phyloP scores from a whole-genome alignment of 2,797 vertebrate species.

The Chaunax sp. region DNA sequence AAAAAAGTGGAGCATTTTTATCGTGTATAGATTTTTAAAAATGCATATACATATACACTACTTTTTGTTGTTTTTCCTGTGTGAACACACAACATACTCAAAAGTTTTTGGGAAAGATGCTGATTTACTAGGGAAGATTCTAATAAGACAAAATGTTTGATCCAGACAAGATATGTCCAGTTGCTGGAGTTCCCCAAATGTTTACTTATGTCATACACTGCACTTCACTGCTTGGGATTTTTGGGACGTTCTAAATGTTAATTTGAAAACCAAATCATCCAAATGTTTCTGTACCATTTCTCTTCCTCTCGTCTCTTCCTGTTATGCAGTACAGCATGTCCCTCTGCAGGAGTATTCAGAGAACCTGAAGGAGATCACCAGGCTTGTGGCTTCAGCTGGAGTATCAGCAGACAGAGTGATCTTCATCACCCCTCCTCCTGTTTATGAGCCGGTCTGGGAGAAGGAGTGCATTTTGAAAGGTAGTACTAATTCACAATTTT shows the following conservation, averaged over 20 bases:
- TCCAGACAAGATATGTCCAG: not conserved
- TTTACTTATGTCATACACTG: not conserved
- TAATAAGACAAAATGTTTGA: too few species aligned
- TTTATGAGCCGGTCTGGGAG: conserved; percentile 90
- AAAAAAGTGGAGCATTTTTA: too few species aligned
- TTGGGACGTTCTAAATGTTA: not conserved
- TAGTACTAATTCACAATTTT: conserved; percentile 43
- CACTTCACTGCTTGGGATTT: not conserved
- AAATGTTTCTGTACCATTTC: too few species aligned
- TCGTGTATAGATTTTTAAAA: too few species aligned
- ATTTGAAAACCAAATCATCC: too few species aligned
- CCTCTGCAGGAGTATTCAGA: conserved; percentile 88
- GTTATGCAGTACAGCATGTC: conserved; percentile 83
- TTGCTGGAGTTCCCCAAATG: not conserved
- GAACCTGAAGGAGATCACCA: conserved; percentile 88
- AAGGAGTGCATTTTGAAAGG: conserved; percentile 90
- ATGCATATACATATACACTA: too few species aligned
- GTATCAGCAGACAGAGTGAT: conserved; percentile 85
- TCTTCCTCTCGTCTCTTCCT: too few species aligned
- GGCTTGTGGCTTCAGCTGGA: conserved; percentile 82
- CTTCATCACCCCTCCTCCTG: conserved; percentile 91
- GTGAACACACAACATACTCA: too few species aligned
- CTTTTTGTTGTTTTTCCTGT: too few species aligned
- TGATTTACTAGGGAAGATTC: too few species aligned
- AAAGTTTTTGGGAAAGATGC: too few species aligned